Conservation (phyloP, 2,888 invertebrate genomes). For the Aphrophora alni region DNA sequence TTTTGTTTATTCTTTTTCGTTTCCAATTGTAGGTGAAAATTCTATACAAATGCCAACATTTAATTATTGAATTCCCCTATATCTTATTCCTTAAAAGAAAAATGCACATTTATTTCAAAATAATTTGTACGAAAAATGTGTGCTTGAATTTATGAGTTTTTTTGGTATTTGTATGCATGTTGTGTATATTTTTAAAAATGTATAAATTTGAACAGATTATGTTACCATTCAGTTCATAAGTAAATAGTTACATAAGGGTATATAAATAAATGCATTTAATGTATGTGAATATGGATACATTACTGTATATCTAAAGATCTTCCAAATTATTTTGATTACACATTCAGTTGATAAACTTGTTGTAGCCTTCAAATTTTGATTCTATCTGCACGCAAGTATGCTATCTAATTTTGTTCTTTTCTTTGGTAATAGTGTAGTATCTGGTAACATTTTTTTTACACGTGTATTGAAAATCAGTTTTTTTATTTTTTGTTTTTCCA, state of each 20-base stretch:
- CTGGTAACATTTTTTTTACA: not conserved
- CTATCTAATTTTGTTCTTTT: not conserved
- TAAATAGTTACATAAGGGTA: not conserved
- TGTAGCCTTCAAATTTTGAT: not conserved
- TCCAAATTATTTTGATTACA: not conserved
- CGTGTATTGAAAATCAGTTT: too few species aligned
- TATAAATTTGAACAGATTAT: not conserved
- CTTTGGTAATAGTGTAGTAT: not conserved
- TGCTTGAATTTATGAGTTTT: not conserved
- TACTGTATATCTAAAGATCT: not conserved
- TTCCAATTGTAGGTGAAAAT: too few species aligned
- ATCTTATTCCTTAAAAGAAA: too few species aligned
- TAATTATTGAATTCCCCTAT: too few species aligned
- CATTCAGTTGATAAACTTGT: too few species aligned
- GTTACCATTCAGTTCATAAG: not conserved
- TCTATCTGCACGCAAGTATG: not conserved
- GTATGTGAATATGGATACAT: not conserved
- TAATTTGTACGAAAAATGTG: too few species aligned
- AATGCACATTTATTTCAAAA: too few species aligned
- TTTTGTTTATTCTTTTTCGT: too few species aligned
- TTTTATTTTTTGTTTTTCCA: too few species aligned
- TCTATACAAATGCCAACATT: too few species aligned
- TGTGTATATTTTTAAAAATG: not conserved
- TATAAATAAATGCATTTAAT: not conserved
- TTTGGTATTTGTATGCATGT: not conserved